Evolutionary conservation across 1,140 invertebrate genomes (phyloP), one percentile per base, ranked within the genome.

Genomic region (Drosophila cardini): DNA sequence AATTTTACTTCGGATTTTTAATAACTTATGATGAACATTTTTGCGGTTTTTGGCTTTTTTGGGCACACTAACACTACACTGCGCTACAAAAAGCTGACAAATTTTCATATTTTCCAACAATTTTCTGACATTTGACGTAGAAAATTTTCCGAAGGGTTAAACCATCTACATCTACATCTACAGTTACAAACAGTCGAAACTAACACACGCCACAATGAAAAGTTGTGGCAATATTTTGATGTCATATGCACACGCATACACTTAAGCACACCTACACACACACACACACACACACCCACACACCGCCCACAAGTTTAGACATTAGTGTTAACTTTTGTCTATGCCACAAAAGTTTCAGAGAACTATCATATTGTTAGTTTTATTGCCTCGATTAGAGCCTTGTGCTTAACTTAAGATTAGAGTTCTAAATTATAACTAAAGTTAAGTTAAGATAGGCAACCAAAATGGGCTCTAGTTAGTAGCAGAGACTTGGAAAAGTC

Each of bases 11-110:
- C 21, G 8, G 26, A 67, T 65, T 58, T 72, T 72, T 72, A 72
- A 72, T 72, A 72, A 72, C 70, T 60, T 68, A 60, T 67, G 70
- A 36, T 60, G 45, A 38, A 72, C 70, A 68, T 38, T 58, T 58
- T 45, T 67, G 55, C 13, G 46, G 45, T 26, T 50, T 68, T 46
- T 38, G 13, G 9, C 34, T 52, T 52, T 38, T 40, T 34, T 32
- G 48, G 26, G 32, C 48, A 34, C 26, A 32, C 38, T 1, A 13
- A 3, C 11, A 40, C n/a, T n/a, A n/a, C 3, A 26, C 38, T 5
- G n/a, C n/a, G n/a, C n/a, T n/a, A 26, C 30, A 55, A 63, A 26
- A 26, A 26, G 45, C 65, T 43, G 46, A 48, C 50, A 57, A 58
- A 58, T 57, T 67, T 57, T 46, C 43, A 26, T 40, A 48, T 67